These are phyloP conservation scores for Protodeltote pygarga DNA, from an alignment of 2,888 invertebrate genomes.

Conservation along the genomic window DNA sequence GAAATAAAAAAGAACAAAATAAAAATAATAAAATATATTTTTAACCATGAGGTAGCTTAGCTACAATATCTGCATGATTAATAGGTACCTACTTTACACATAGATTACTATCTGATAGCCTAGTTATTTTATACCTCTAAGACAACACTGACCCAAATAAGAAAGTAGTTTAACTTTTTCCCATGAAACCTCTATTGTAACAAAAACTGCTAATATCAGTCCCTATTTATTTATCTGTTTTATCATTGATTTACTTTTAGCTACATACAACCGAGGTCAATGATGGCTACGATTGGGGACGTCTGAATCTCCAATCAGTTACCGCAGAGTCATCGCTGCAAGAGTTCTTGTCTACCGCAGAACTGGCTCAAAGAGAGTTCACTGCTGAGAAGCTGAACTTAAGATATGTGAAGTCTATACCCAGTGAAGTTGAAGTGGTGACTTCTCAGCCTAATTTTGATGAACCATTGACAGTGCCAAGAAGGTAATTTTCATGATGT, in stretches of 20 bases:
- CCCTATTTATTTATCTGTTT: neutral
- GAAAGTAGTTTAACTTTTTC: no score
- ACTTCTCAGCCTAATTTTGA: slow-evolving; percentile 81
- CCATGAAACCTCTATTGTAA: no score
- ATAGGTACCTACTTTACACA: no score
- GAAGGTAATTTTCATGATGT: slow-evolving; percentile 85
- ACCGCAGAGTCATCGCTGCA: slow-evolving; percentile 98
- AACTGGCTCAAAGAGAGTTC: slow-evolving; percentile 97
- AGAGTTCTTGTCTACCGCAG: slow-evolving; percentile 98
- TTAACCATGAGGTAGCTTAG: no score
- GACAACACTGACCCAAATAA: no score
- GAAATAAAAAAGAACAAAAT: no score
- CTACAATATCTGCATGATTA: no score
- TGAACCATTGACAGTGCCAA: slow-evolving; percentile 89
- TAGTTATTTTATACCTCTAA: no score
- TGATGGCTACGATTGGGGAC: slow-evolving; percentile 97
- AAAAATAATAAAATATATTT: no score
- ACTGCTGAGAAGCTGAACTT: slow-evolving; percentile 96
- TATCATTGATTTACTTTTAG: slow-evolving; percentile 72
- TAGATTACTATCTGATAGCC: no score
- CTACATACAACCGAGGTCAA: slow-evolving; percentile 95
- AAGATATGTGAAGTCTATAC: slow-evolving; percentile 79
- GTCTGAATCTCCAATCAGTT: slow-evolving; percentile 95
- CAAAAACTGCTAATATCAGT: no score
- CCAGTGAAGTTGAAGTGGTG: slow-evolving; percentile 70